Conservation (phyloP, 2,113 vertebrate genomes). For the Microtus pennsylvanicus region DNA sequence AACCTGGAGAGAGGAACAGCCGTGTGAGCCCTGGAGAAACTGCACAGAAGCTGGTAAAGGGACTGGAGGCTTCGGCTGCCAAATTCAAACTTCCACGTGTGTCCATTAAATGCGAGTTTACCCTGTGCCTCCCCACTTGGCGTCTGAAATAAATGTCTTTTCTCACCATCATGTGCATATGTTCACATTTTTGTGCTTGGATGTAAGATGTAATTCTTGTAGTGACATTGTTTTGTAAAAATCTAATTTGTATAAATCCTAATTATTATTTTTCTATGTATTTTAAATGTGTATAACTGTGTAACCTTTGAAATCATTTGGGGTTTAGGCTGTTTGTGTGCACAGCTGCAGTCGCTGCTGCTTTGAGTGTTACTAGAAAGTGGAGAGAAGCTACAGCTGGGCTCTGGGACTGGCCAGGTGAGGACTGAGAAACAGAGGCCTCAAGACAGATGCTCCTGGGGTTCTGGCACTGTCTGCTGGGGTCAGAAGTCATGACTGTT, state of each 20-base stretch:
- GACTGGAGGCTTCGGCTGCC: neutral
- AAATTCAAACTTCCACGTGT: neutral
- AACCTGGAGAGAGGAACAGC: conserved; percentile 98
- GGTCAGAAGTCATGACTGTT: neutral
- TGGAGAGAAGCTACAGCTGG: neutral
- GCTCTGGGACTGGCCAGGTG: neutral
- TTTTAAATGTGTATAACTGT: conserved; percentile 62
- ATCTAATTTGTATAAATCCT: conserved; percentile 76
- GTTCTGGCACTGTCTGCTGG: accelerated
- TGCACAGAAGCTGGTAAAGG: neutral
- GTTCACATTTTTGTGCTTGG: conserved; percentile 67
- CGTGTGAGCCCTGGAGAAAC: conserved; percentile 84
- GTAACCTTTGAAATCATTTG: conserved; percentile 46
- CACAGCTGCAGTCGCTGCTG: neutral
- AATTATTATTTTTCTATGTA: conserved; percentile 81
- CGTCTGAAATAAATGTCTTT: conserved; percentile 75
- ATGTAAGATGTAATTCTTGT: conserved; percentile 74
- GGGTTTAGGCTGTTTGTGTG: neutral
- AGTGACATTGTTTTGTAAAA: conserved; percentile 77
- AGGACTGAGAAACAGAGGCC: neutral
- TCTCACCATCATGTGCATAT: conserved; percentile 38
- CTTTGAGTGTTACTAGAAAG: neutral
- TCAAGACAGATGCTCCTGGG: neutral
- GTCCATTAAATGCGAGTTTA: neutral
- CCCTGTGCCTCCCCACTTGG: neutral